Evolutionary conservation across 2,888 invertebrate species (phyloP), one percentile per base, ranked within the genome.

Genomic region (Epistrophe grossulariae): DNA sequence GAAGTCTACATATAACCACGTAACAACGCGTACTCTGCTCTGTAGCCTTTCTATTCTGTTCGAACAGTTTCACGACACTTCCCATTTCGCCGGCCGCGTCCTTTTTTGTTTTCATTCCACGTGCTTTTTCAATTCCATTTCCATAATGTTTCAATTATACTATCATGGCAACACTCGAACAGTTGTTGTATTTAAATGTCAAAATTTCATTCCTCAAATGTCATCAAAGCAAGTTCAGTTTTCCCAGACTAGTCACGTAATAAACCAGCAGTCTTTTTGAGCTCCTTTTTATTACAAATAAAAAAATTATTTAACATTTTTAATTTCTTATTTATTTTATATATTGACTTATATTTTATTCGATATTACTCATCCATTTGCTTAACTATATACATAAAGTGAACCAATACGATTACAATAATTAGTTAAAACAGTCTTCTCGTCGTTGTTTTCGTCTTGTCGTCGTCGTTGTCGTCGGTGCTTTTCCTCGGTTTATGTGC

Each of bases 201-300:
- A 72, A 64, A 60, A 76, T 66, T 72, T 55, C 76, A 72, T 79
- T 83, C 79, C 74, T 43, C 15, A 59, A 38, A 81, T 74, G 85
- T 85, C 85, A 85, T 62, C 66, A 62, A 8, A 15, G 15, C 38
- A 19, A 40, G 59, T 82, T 85, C 83, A 87, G 87, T 79, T 87
- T 87, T 83, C 83, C 87, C 83, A 87, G 87, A 76, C 83, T 87
- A 87, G 87, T 87, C 87, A 87, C 87, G 76, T 87, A 83, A 83
- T 71, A 71, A n/a, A 52, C 50, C 72, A 72, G 64, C 79, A 79
- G 79, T 83, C 74, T 70, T 76, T 60, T 72, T 60, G 52, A 66
- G 66, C 79, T 87, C 70, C 70, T 74, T 76, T 74, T 79, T 71
- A 31, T 40, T 60, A 76, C 8, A 74, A 81, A 70, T 17, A 55